Percentiles rank a stretch among this genome's conserved stretches.
These are phyloP conservation scores for Microcebus tavaratra DNA, from an alignment of 2,113 vertebrate species.

Conservation along the genomic window DNA sequence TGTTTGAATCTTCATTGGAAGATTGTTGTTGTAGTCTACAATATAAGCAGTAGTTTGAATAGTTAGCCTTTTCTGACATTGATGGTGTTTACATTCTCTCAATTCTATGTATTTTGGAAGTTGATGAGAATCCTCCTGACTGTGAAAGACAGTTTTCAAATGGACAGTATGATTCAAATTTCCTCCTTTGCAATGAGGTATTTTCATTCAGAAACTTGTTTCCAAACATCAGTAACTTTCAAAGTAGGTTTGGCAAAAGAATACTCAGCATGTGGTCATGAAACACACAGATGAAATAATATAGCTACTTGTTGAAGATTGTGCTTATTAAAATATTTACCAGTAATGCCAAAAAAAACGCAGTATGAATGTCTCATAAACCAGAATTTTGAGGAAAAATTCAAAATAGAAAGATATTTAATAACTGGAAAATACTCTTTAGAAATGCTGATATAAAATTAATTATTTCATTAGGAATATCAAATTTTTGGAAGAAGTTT, in stretches of 20 bases:
- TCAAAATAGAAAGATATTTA: background rate
- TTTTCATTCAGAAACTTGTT: background rate
- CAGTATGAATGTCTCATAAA: background rate
- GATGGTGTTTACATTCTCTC: background rate
- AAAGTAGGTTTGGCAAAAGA: background rate
- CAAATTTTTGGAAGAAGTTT: background rate
- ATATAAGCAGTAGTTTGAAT: background rate
- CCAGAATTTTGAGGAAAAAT: background rate
- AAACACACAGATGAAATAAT: background rate
- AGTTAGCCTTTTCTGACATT: background rate
- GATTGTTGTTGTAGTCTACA: background rate
- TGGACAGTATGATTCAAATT: background rate
- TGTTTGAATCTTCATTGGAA: slow-evolving; percentile 16
- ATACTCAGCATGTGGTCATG: background rate
- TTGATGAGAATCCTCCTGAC: slow-evolving; percentile 9
- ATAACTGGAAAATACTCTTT: background rate
- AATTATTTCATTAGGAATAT: background rate
- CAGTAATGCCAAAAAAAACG: background rate
- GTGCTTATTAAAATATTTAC: background rate
- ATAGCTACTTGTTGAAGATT: background rate
- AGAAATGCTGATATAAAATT: background rate
- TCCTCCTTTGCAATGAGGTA: background rate
- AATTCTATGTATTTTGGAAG: background rate
- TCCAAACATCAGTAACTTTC: background rate
- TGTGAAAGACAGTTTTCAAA: background rate